Conservation (phyloP, 2,113 vertebrate species). For the pig (Sus scrofa) region T2T-Sscrofa CM000821.6:10829501-10830000, state of each 20-base stretch:
- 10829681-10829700: no score
- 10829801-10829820: no score
- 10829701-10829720: no score
- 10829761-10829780: no score
- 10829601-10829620: background rate
- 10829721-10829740: no score
- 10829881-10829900: background rate
- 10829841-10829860: no score
- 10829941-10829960: background rate
- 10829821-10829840: no score
- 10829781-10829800: no score
- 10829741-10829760: no score
- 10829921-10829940: background rate
- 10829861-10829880: no score
- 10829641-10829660: background rate
- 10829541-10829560: background rate
- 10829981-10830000: background rate
- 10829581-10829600: background rate
- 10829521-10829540: background rate
- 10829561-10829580: background rate
- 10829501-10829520: no score
- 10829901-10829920: background rate
- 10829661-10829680: no score
- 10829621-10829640: fast-evolving
- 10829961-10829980: background rate